Conservation (phyloP, 2,888 invertebrate genomes). For the Conchocele bisecta region DNA sequence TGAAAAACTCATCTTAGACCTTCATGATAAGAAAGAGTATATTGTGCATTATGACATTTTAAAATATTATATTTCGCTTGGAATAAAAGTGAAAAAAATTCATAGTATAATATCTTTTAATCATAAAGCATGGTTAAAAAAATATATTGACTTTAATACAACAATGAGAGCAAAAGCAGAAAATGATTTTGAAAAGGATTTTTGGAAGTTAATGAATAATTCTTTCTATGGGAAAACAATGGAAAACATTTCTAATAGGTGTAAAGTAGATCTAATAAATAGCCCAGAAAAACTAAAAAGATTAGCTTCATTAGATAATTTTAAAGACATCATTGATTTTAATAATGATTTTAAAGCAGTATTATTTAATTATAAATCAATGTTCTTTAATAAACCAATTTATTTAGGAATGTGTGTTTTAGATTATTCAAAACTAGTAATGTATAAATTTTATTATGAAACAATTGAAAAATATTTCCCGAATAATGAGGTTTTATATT, state of each 20-base stretch:
- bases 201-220: slow-evolving; percentile 29
- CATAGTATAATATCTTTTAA: slow-evolving; percentile 6
- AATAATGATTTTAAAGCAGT: slow-evolving; percentile 31
- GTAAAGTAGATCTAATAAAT: neutral
- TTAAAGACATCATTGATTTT: slow-evolving; percentile 69
- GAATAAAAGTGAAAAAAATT: slow-evolving; percentile 14
- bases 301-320: slow-evolving; percentile 70
- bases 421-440: slow-evolving; percentile 39
- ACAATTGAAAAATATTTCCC: slow-evolving; percentile 15
- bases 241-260: slow-evolving; percentile 13
- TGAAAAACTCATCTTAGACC: slow-evolving; percentile 21
- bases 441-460: slow-evolving; percentile 48
- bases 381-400: slow-evolving; percentile 42
- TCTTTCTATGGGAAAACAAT: slow-evolving; percentile 18
- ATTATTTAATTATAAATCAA: slow-evolving; percentile 18
- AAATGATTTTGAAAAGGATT: slow-evolving; percentile 19
- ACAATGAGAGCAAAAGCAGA: slow-evolving; percentile 4
- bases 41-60: neutral
- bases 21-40: slow-evolving; percentile 5
- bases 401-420: slow-evolving; percentile 29
- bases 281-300: slow-evolving; percentile 82
- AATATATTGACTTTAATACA: slow-evolving; percentile 24
- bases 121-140: slow-evolving; percentile 10
- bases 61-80: neutral
- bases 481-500: slow-evolving; percentile 8